Evolutionary conservation across 1,140 invertebrate species (phyloP), one percentile per base, ranked within the genome.

Genomic region (Sarcophaga bullata): DNA sequence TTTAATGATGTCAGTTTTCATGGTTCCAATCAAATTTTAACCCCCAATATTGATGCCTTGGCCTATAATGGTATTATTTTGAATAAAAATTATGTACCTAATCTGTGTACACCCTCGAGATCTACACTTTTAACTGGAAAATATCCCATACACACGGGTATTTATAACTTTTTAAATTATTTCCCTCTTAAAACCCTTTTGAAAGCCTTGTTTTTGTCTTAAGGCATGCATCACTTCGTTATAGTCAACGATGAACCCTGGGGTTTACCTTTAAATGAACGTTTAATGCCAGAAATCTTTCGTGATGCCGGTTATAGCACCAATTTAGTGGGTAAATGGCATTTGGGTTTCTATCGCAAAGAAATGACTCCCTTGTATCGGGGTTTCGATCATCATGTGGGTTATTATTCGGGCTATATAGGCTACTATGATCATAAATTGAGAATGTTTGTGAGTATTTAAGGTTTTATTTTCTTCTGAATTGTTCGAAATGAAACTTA

Each of bases 1-100:
- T 97, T 95, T 93, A 96, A 97, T 90, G 96, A 98, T 91, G 95
- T 97, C 8, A 95, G 96, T 81, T 97, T 97, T 87, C 96, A 97
- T 90, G 97, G 96, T 1, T 96, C 95, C 0, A 92, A 95, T 85
- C 95, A 97, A 89, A 95, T 97, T 76, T 93, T 93, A 48, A 97
- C 96, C 0, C 96, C 96, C 0, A 97, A 97, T 87, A 95, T 97
- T 72, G 96, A 97, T 90, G 92, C 94, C 2, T 86, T 97, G 80
- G 96, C 95, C 0, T 94, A 94, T 86, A 94, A 94, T 85, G 96
- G 96, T 5, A 91, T 96, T 13, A 94, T 96, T 54, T 87, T 97
- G 0, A 94, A 95, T 85, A 93, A 91, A 82, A 94, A 95, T 84
- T 97, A 97, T 88, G 94, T 94, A 1, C 92, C 94, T 80, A 93